Evolutionary conservation across 2,797 vertebrate genomes (phyloP).

Genomic region (Melanotaenia trifasciata): DNA sequence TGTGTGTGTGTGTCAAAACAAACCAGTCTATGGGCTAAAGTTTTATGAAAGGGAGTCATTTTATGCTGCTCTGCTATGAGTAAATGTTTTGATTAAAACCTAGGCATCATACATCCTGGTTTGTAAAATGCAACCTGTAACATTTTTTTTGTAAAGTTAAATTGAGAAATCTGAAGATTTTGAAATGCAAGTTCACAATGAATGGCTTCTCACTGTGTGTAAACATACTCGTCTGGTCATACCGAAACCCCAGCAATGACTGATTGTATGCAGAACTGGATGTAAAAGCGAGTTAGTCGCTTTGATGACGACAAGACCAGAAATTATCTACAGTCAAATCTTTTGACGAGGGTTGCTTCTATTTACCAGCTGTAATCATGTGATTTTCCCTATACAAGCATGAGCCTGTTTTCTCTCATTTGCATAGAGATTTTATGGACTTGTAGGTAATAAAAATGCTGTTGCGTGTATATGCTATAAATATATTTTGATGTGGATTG

Average conservation of each 20-base stretch:
- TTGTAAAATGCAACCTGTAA: conserved; percentile 65
- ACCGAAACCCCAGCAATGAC: conserved; percentile 37
- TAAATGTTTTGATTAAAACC: conserved; percentile 38
- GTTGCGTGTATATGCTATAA: conserved; percentile 71
- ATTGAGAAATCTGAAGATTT: conserved; percentile 44
- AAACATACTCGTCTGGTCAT: conserved; percentile 37
- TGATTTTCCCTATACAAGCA: conserved; percentile 44
- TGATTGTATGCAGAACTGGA: conserved; percentile 66
- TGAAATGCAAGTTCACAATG: conserved; percentile 42
- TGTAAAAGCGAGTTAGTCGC: conserved; percentile 45
- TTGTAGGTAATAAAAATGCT: conserved; percentile 62
- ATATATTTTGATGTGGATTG: conserved; percentile 75
- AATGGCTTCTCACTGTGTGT: conserved; percentile 48
- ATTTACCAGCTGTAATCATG: conserved; percentile 35
- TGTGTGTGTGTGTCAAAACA: conserved; percentile 52
- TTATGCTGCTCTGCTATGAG: conserved; percentile 46
- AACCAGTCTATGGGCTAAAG: conserved; percentile 65
- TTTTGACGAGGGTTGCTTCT: conserved; percentile 28
- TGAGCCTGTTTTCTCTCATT: conserved; percentile 52
- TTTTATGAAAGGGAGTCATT: conserved; percentile 65
- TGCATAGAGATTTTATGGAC: conserved; percentile 51
- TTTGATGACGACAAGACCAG: conserved; percentile 16
- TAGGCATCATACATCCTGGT: conserved; percentile 50
- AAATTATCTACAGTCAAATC: conserved; percentile 33
- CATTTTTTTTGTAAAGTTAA: conserved; percentile 57